Conservation (phyloP, 2,888 invertebrate species). For the Oscheius sp. region DNA sequence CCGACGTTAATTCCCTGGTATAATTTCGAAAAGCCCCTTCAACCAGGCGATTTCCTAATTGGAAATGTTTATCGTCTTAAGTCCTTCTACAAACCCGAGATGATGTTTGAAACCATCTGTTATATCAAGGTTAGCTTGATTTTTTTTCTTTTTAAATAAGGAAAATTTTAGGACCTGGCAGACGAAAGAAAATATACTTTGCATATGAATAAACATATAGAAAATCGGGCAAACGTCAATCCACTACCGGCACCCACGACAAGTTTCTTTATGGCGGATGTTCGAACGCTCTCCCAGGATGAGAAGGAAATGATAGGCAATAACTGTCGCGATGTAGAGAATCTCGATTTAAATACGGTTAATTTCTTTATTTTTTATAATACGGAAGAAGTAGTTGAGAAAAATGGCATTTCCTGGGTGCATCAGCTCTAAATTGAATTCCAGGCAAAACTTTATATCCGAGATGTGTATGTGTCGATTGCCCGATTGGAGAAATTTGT, state of each 20-base stretch:
- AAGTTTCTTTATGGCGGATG: constrained; percentile 3
- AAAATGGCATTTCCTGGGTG: no score
- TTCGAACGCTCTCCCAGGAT: not conserved
- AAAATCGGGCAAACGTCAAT: not conserved
- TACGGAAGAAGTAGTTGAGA: no score
- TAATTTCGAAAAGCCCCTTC: not conserved
- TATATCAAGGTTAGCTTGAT: not conserved
- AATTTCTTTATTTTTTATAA: no score
- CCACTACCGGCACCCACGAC: no score
- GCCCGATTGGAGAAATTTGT: constrained; percentile 1
- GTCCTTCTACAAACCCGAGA: not conserved
- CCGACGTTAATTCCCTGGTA: constrained; percentile 3
- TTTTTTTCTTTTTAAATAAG: not conserved
- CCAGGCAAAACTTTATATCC: constrained; percentile 10
- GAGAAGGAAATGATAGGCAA: not conserved
- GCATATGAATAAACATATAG: not conserved
- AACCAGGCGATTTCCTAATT: constrained; percentile 8
- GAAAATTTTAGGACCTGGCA: not conserved
- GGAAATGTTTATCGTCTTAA: constrained; percentile 20
- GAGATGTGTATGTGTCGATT: constrained; percentile 12
- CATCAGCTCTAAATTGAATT: no score
- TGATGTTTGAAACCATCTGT: not conserved
- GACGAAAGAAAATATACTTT: not conserved
- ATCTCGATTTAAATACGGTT: not conserved
- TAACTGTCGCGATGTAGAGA: not conserved